Percentiles rank a stretch among this genome's conserved stretches.
These are phyloP conservation scores for Strongylocentrotus purpuratus DNA, from an alignment of 35 echinoderm and acorn worm genomes.

Conservation along the genomic window DNA sequence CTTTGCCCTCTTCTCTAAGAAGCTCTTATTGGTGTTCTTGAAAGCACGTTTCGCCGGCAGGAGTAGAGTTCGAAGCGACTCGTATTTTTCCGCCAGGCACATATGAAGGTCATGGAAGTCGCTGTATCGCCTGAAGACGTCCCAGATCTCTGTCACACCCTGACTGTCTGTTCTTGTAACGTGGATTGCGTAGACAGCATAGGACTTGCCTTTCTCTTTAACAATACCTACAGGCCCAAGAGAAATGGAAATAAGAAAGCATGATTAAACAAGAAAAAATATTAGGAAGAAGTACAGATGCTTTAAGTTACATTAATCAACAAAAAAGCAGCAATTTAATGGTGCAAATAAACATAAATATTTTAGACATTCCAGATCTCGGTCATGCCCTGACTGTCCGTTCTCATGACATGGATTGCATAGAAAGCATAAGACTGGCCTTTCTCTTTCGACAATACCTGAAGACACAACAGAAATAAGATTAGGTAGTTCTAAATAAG, in stretches of 20 bases:
- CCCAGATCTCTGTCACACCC: constrained; percentile 85
- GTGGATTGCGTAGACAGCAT: constrained; percentile 89
- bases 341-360: no score
- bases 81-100: constrained; percentile 79
- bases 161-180: constrained; percentile 71
- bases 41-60: constrained; percentile 86
- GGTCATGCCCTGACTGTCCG: constrained; percentile 50
- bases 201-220: constrained; percentile 78
- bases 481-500: no score
- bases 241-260: no score
- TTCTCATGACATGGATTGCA: constrained; percentile 77
- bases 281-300: no score
- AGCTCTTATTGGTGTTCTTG: constrained; percentile 79
- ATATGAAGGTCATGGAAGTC: constrained; percentile 98
- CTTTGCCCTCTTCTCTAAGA: constrained; percentile 85
- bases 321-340: no score
- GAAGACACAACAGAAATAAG: not conserved
- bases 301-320: no score
- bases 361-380: constrained; percentile 82
- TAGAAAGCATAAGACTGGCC: constrained; percentile 80
- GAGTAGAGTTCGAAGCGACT: constrained; percentile 59
- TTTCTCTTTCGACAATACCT: constrained; percentile 82
- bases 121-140: constrained; percentile 86
- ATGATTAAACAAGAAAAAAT: no score
- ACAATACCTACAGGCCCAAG: constrained; percentile 65